Percentiles rank a stretch among this genome's conserved stretches.
phyloP scores from a whole-genome alignment of 2,113 vertebrate species.

The Sebastes schlegelii region DNA sequence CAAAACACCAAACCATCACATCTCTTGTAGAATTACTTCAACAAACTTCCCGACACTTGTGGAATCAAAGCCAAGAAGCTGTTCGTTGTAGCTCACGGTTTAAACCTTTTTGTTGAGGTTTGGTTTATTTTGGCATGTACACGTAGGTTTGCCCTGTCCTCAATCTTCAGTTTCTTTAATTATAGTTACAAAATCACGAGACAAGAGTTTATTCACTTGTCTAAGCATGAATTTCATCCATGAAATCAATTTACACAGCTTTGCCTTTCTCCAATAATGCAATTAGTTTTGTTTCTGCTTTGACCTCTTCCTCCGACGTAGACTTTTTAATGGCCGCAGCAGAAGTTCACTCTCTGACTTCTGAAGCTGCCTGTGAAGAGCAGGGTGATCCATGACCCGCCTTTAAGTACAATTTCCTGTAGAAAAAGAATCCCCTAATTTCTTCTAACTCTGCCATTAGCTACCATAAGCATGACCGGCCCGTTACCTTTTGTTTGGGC shows the following conservation, averaged over 20 bases:
- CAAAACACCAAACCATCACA: constrained; percentile 28
- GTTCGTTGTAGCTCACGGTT: not conserved
- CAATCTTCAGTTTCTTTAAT: constrained; percentile 35
- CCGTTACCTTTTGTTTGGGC: constrained; percentile 81
- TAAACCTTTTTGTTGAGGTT: constrained; percentile 15
- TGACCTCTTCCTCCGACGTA: constrained; percentile 39
- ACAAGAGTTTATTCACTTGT: constrained; percentile 51
- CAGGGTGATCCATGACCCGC: constrained; percentile 78
- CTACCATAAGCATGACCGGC: constrained; percentile 81
- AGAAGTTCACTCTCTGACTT: constrained; percentile 67
- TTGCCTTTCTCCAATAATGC: constrained; percentile 44
- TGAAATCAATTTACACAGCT: constrained; percentile 60
- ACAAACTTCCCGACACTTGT: constrained; percentile 6
- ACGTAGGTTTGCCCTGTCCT: not conserved
- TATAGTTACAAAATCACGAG: constrained; percentile 18
- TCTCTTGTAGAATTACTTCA: constrained; percentile 7
- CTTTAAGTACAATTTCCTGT: constrained; percentile 86
- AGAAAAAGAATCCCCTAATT: constrained; percentile 79
- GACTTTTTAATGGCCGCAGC: constrained; percentile 59
- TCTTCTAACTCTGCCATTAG: constrained; percentile 81
- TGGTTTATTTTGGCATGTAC: constrained; percentile 14
- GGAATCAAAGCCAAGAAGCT: constrained; percentile 32
- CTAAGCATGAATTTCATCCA: constrained; percentile 46
- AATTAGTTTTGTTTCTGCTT: constrained; percentile 56
- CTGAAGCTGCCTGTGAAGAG: constrained; percentile 70